Conservation (phyloP, 2,797 vertebrate genomes). For the Notolabrus celidotus region DNA sequence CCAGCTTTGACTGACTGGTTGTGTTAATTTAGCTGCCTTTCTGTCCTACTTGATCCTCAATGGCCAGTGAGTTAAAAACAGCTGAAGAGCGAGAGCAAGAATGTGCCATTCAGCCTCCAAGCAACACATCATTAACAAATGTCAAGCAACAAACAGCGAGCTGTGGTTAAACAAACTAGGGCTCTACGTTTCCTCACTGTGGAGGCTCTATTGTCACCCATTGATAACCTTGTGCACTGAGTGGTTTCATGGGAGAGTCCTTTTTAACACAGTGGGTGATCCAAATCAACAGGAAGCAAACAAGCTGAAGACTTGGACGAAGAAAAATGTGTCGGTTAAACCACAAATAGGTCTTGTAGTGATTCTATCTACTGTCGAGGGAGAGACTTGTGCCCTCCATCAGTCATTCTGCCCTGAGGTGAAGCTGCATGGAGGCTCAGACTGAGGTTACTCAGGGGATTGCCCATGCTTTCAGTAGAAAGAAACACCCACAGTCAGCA, state of each 20-base stretch:
- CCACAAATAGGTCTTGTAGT: slow-evolving; percentile 50
- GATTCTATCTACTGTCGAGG: slow-evolving; percentile 11
- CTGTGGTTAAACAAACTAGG: slow-evolving; percentile 65
- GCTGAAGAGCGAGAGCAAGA: slow-evolving; percentile 76
- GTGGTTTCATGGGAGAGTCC: slow-evolving; percentile 51
- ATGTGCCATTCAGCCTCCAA: slow-evolving; percentile 72
- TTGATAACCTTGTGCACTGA: slow-evolving; percentile 66
- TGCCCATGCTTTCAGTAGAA: slow-evolving; percentile 54
- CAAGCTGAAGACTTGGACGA: slow-evolving; percentile 35
- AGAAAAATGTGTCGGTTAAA: slow-evolving; percentile 63
- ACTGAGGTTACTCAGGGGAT: slow-evolving; percentile 52
- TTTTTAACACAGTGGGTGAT: slow-evolving; percentile 73
- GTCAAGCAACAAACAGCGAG: slow-evolving; percentile 74
- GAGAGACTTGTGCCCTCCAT: slow-evolving; percentile 28
- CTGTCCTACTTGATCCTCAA: slow-evolving; percentile 79
- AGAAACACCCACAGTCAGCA: not conserved
- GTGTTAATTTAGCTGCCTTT: slow-evolving; percentile 85
- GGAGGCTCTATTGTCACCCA: slow-evolving; percentile 53
- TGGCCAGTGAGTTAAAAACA: slow-evolving; percentile 74
- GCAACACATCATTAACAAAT: slow-evolving; percentile 73
- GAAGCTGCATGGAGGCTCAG: slow-evolving; percentile 27
- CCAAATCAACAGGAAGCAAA: slow-evolving; percentile 71
- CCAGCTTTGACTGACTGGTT: slow-evolving; percentile 78
- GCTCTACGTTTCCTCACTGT: slow-evolving; percentile 53
- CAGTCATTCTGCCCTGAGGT: slow-evolving; percentile 48